Conservation (phyloP, 2,888 invertebrate genomes). For the Liopterus haemorrhoidalis region DNA sequence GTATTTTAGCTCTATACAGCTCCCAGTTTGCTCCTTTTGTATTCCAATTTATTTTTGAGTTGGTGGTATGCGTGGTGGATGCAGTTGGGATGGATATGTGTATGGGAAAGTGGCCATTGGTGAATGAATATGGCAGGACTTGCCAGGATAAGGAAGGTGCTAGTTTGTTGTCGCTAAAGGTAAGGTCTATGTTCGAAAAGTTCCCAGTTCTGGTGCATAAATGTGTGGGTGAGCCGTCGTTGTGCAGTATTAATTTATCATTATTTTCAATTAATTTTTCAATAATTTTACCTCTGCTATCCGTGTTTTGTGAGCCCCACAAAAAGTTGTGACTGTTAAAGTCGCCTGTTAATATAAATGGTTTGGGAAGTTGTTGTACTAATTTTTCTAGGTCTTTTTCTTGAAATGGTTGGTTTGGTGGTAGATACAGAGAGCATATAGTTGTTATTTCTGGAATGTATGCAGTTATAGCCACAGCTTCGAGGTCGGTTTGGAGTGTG, state of each 20-base stretch:
- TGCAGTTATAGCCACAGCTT: no score
- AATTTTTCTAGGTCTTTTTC: slow-evolving; percentile 17
- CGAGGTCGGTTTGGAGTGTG: no score
- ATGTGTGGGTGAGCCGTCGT: slow-evolving; percentile 21
- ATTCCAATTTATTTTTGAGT: slow-evolving; percentile 3
- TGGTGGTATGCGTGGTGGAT: neutral
- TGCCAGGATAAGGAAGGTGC: slow-evolving; percentile 18
- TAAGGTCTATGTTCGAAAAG: slow-evolving; percentile 25
- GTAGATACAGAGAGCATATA: no score
- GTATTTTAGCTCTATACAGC: neutral
- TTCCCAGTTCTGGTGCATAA: slow-evolving; percentile 24
- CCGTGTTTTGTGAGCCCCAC: slow-evolving; percentile 27
- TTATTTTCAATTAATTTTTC: slow-evolving; percentile 26
- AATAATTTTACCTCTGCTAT: slow-evolving; percentile 27
- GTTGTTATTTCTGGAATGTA: no score
- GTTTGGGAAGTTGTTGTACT: slow-evolving; percentile 28
- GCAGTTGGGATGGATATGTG: neutral
- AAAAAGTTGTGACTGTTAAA: slow-evolving; percentile 29
- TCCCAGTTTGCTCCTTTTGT: neutral
- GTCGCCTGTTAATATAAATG: slow-evolving; percentile 32
- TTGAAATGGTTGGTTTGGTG: slow-evolving; percentile 10
- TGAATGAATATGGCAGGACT: slow-evolving; percentile 9
- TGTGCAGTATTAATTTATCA: slow-evolving; percentile 20
- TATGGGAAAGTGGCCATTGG: slow-evolving; percentile 30
- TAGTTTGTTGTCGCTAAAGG: slow-evolving; percentile 18